Base-by-base conservation (phyloP, 2,888 invertebrate genomes). In the Coecobrya sp. region DNA sequence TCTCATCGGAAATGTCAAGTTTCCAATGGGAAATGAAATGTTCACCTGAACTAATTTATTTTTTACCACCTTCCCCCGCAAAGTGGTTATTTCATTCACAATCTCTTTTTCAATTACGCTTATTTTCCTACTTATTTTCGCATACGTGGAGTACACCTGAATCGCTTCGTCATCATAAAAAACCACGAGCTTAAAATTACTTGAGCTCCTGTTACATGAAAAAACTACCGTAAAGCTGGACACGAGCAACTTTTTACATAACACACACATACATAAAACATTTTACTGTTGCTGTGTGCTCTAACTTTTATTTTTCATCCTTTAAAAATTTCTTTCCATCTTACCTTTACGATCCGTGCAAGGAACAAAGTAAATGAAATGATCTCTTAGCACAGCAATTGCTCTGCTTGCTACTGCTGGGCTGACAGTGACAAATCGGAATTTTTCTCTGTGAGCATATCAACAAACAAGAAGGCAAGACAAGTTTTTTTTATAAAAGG, bases 361-460 rank as follows among this genome's bases (percentile, higher is more conserved):
- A 22, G 13, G 30, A 68, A 5, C 25, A 68, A 30, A 68, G 16
- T 16, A n/a, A 62, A n/a, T n/a, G n/a, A 4, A 30, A 16, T 68
- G 30, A 65, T 22, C 22, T 62, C 4, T 22, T 62, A 19, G 30
- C 30, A n/a, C n/a, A n/a, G n/a, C n/a, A n/a, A n/a, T n/a, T n/a
- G n/a, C n/a, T n/a, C n/a, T n/a, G n/a, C n/a, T n/a, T 16, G n/a
- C 70, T 79, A 1, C 49, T 30, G 52, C 30, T 30, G 52, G 0
- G 22, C 3, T 84, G 84, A 84, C 85, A 85, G 68, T 85, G 85
- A 85, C 85, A 68, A 85, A 85, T 65, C 85, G 68, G 68, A 85
- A 85, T 68, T 85, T 65, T 85, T n/a, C n/a, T 68, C 85, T 68
- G 85, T 49, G 49, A 45, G 65, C 68, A 85, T 68, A 73, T 73